Conservation (phyloP, 2,888 invertebrate species). For the Acrocyrtus sp. region DNA sequence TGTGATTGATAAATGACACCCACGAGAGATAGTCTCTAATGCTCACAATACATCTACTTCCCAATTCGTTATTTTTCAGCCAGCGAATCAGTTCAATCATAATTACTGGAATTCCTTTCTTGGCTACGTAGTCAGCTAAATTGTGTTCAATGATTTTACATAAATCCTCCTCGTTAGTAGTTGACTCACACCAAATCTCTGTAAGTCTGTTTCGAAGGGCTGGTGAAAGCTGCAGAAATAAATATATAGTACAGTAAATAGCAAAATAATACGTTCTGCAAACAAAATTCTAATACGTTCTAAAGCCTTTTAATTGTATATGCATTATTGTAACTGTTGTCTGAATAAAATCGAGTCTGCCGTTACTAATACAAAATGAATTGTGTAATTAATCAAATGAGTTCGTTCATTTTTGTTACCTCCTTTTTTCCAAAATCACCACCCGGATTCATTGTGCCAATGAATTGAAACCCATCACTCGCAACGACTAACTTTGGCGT, state of each 20-base stretch:
- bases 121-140: conserved; percentile 73
- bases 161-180: conserved; percentile 78
- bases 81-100: conserved; percentile 57
- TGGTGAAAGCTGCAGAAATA: conserved; percentile 78
- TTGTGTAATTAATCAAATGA: neutral
- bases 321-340: too few species aligned
- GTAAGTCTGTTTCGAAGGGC: conserved; percentile 97
- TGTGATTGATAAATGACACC: conserved; percentile 86
- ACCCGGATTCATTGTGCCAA: conserved; percentile 99
- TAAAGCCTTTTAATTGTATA: too few species aligned
- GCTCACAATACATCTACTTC: conserved; percentile 78
- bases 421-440: conserved; percentile 99
- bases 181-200: conserved; percentile 96
- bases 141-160: conserved; percentile 84
- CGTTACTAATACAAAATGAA: neutral
- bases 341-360: too few species aligned
- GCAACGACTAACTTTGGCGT: conserved; percentile 72
- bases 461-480: conserved; percentile 81
- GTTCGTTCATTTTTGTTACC: too few species aligned
- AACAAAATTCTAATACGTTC: too few species aligned
- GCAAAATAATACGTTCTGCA: too few species aligned
- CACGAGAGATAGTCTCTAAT: conserved; percentile 93
- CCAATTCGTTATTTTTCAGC: conserved; percentile 58
- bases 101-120: conserved; percentile 75
- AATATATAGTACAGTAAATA: too few species aligned